These are phyloP conservation scores for Podarcis muralis DNA, from an alignment of 2,113 vertebrate species.

Conservation along the genomic window DNA sequence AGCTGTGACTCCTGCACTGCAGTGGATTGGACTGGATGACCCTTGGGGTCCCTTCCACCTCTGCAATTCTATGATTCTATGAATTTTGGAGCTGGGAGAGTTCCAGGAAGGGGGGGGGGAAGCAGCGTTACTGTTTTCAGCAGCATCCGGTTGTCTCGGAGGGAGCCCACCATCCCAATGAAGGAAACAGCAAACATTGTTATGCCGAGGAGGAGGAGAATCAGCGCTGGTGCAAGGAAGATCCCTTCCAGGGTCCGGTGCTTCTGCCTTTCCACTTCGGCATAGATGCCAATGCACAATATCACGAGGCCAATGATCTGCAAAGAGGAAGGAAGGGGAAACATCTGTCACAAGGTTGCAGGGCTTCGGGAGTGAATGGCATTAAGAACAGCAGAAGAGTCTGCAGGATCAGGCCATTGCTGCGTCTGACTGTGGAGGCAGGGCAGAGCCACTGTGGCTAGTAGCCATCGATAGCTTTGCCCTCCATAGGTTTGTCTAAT, in stretches of 20 bases:
- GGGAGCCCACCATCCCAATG: conserved; percentile 87
- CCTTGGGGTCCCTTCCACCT: too few relatives aligned
- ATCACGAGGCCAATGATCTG: conserved; percentile 86
- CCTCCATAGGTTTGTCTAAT: too few relatives aligned
- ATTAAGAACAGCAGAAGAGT: too few relatives aligned
- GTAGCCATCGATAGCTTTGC: too few relatives aligned
- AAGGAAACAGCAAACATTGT: conserved; percentile 88
- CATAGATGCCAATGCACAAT: conserved; percentile 86
- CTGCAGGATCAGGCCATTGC: too few relatives aligned
- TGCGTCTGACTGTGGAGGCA: too few relatives aligned
- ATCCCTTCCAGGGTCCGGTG: conserved; percentile 88
- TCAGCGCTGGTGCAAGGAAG: conserved; percentile 87
- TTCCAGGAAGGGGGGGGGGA: not conserved
- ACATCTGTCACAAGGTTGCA: not conserved
- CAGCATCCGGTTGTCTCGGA: conserved; percentile 86
- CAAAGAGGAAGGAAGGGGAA: not conserved
- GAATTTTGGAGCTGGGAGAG: too few relatives aligned
- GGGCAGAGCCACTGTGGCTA: too few relatives aligned
- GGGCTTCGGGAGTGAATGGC: not conserved
- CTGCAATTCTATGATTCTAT: too few relatives aligned
- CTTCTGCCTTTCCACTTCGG: conserved; percentile 87
- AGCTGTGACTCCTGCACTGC: too few relatives aligned
- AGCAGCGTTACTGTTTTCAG: conserved; percentile 81
- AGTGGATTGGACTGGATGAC: too few relatives aligned
- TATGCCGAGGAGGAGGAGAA: conserved; percentile 86